Conservation (phyloP, 2,113 vertebrate genomes). For the Eretmochelys imbricata region DNA sequence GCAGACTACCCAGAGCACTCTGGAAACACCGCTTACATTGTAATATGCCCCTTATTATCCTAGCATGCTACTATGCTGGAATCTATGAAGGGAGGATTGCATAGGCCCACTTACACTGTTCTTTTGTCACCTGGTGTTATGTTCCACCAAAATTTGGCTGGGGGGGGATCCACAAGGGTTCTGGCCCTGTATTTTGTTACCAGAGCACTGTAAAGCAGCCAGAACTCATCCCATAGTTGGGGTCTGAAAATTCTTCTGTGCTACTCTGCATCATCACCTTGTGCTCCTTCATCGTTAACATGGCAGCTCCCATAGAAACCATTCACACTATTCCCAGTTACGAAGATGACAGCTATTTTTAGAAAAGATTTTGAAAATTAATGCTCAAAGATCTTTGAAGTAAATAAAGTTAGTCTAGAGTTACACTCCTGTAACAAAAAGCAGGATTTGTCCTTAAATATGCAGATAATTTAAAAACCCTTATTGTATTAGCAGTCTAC, state of each 20-base stretch:
- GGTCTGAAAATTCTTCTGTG: neutral
- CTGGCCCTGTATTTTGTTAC: neutral
- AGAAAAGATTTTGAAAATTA: neutral
- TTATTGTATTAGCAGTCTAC: neutral
- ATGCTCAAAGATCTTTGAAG: neutral
- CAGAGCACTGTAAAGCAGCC: neutral
- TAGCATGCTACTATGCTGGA: neutral
- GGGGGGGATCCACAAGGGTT: neutral
- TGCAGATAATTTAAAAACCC: neutral
- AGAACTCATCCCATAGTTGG: rapidly evolving
- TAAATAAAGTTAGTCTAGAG: neutral
- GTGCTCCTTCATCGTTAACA: neutral
- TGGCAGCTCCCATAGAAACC: neutral
- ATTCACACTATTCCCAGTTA: neutral
- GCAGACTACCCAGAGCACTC: neutral
- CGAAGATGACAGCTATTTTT: neutral
- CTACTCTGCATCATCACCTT: neutral
- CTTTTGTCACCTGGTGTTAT: neutral
- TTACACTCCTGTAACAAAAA: neutral
- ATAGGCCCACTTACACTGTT: neutral
- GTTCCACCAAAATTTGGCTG: neutral
- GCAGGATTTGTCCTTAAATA: neutral
- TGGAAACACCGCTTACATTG: neutral
- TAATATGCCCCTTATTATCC: neutral
- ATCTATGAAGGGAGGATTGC: neutral